Percentiles rank a stretch among this genome's conserved stretches.
phyloP scores from a whole-genome alignment of 2,797 vertebrate genomes.

The Pangasius sanitwongsei region DNA sequence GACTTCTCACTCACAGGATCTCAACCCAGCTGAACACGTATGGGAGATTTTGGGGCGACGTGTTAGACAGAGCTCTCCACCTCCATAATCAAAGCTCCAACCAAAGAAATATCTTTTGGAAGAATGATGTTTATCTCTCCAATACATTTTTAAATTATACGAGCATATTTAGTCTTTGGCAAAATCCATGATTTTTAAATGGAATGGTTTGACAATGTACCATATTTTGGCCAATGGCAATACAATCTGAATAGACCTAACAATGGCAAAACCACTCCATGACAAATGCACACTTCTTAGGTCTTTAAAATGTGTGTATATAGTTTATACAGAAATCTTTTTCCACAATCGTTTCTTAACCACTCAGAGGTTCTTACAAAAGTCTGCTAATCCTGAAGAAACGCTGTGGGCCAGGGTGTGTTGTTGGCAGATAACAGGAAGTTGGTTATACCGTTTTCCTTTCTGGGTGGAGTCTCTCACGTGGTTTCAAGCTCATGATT shows the following conservation, averaged over 20 bases:
- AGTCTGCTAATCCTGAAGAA: neutral
- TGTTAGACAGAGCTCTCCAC: neutral
- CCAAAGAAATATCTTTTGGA: neutral
- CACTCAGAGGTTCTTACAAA: neutral
- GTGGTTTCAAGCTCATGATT: slow-evolving; percentile 22
- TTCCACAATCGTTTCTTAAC: neutral
- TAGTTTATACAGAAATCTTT: neutral
- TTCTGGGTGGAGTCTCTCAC: slow-evolving; percentile 39
- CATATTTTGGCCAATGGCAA: neutral
- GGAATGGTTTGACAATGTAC: neutral
- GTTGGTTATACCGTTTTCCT: slow-evolving; percentile 16
- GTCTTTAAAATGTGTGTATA: neutral
- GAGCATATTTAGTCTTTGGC: neutral
- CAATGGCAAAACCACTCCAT: neutral
- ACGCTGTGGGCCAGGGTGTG: neutral
- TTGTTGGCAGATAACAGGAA: slow-evolving; percentile 27
- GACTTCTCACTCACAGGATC: neutral
- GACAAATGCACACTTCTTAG: too few relatives aligned
- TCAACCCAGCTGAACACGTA: neutral
- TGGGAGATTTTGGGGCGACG: neutral
- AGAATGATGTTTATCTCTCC: neutral
- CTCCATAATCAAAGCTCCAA: neutral
- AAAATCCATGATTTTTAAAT: neutral
- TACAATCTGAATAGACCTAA: too few relatives aligned
- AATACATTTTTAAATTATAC: neutral